These are phyloP conservation scores for Natator depressus DNA, from an alignment of 2,113 vertebrate species.

Conservation along the genomic window DNA sequence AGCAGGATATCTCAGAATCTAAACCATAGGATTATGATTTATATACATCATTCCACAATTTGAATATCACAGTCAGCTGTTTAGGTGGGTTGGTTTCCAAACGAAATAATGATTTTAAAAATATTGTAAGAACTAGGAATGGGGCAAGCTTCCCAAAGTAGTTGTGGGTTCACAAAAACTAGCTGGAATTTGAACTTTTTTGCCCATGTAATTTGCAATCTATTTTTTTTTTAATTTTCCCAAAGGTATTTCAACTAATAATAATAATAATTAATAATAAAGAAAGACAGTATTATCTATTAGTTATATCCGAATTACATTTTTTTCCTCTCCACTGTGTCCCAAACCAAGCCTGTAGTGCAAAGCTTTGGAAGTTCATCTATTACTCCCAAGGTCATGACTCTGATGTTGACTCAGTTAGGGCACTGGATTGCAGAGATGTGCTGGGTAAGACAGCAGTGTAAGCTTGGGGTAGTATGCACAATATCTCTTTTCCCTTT, in stretches of 20 bases:
- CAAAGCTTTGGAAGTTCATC: background rate
- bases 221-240: background rate
- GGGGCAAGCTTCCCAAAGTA: background rate
- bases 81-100: background rate
- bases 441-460: background rate
- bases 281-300: background rate
- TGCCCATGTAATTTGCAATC: background rate
- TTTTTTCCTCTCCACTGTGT: background rate
- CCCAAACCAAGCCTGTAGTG: background rate
- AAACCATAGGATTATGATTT: background rate
- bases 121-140: background rate
- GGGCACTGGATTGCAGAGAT: background rate
- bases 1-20: background rate
- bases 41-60: background rate
- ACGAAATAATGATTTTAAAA: background rate
- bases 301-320: background rate
- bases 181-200: background rate
- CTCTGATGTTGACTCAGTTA: background rate
- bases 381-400: background rate
- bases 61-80: background rate
- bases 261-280: background rate
- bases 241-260: background rate
- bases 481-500: background rate
- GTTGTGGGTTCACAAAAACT: background rate
- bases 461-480: background rate